Evolutionary conservation across 2,888 invertebrate species (phyloP).

Genomic region (Leucania comma): DNA sequence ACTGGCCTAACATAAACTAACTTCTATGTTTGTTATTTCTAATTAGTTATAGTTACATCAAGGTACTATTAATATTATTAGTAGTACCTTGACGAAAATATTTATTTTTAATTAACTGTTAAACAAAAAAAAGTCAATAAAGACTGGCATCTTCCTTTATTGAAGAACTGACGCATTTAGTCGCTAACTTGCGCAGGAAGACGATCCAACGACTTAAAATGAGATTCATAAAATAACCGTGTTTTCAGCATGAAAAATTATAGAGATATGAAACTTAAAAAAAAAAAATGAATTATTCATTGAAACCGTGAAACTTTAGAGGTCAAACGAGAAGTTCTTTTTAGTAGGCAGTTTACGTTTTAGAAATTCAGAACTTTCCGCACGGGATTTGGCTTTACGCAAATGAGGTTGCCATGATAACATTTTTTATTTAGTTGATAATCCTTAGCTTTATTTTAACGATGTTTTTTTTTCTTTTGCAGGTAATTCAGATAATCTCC

Average conservation of each 20-base stretch:
- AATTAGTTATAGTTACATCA: slow-evolving; percentile 19
- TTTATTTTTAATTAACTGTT: no score
- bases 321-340: slow-evolving; percentile 54
- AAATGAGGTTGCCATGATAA: slow-evolving; percentile 30
- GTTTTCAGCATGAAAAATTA: slow-evolving; percentile 54
- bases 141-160: slow-evolving; percentile 30
- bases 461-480: slow-evolving; percentile 24
- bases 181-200: slow-evolving; percentile 7
- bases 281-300: slow-evolving; percentile 65
- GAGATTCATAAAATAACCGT: slow-evolving; percentile 49
- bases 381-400: slow-evolving; percentile 14
- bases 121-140: no score
- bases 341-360: slow-evolving; percentile 39
- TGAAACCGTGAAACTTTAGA: slow-evolving; percentile 51
- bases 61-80: not conserved
- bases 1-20: no score
- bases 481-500: slow-evolving; percentile 44
- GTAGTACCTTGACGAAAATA: no score
- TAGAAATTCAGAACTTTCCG: slow-evolving; percentile 35
- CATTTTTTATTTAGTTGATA: slow-evolving; percentile 28
- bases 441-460: slow-evolving; percentile 9
- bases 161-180: slow-evolving; percentile 17
- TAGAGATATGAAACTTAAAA: slow-evolving; percentile 50
- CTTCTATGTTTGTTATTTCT: no score
- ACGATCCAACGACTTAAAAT: slow-evolving; percentile 35